Base-by-base conservation (phyloP, 2,113 vertebrate genomes). In the Megaleporinus macrocephalus region DNA sequence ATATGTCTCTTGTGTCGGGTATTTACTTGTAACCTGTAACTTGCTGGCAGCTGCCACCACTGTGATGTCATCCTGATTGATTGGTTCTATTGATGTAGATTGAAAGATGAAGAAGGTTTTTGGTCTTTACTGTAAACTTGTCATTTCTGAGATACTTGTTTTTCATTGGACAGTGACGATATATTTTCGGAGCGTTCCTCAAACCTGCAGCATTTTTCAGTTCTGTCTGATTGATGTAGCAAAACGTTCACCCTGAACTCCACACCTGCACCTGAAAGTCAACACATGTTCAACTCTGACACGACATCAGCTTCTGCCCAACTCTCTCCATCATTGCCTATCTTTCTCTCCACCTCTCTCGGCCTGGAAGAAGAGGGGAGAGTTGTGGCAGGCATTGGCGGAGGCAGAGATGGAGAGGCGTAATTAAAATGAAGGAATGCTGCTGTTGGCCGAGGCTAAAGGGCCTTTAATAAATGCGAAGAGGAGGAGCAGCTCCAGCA, bases 41-140 rank as follows among this genome's bases (percentile, higher is more conserved):
- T 90, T 89, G 86, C 96, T 96, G 87, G 96, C 96, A 86, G 95
- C 94, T 71, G 95, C 95, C 36, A 96, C 94, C 87, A 99, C 91
- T 15, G 91, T 89, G 66, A 95, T 87, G 83, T 95, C 92, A 68
- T 87, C 88, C 5, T 88, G 90, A 44, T 83, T 88, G 89, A 98
- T n/a, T n/a, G n/a, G n/a, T n/a, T n/a, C n/a, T n/a, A n/a, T n/a
- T n/a, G n/a, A n/a, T n/a, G n/a, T n/a, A n/a, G n/a, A n/a, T n/a
- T n/a, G n/a, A n/a, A n/a, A n/a, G n/a, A n/a, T n/a, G n/a, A n/a
- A n/a, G n/a, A n/a, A n/a, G n/a, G n/a, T n/a, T n/a, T n/a, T n/a
- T n/a, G n/a, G n/a, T n/a, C n/a, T n/a, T n/a, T n/a, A n/a, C n/a
- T n/a, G n/a, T n/a, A n/a, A n/a, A n/a, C n/a, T n/a, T n/a, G n/a